phyloP scores from a whole-genome alignment of 2,797 vertebrate genomes.

The Austrolebias charrua region DNA sequence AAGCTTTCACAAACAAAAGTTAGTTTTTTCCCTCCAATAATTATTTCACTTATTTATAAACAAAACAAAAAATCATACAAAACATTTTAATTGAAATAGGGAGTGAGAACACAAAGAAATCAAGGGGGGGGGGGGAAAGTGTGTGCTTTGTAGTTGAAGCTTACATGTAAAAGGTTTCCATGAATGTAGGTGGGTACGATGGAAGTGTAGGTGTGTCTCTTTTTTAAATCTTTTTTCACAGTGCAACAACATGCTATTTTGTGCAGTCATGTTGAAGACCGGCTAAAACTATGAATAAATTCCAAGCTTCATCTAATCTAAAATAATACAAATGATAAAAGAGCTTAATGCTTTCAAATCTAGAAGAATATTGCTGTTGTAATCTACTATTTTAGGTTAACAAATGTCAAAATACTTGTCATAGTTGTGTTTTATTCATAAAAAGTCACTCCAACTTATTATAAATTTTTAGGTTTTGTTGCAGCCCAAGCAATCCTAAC shows the following conservation, averaged over 20 bases:
- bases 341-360: neutral
- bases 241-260: neutral
- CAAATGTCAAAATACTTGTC: neutral
- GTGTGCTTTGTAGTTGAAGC: too few relatives aligned
- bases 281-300: neutral
- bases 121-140: too few relatives aligned
- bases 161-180: too few relatives aligned
- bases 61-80: too few relatives aligned
- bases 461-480: neutral
- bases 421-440: neutral
- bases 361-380: neutral
- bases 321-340: neutral
- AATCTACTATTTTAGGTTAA: neutral
- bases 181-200: neutral
- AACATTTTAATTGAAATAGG: too few relatives aligned
- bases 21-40: too few relatives aligned
- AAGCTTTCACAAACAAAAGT: too few relatives aligned
- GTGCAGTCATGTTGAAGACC: neutral
- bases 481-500: neutral
- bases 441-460: neutral
- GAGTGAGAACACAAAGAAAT: too few relatives aligned
- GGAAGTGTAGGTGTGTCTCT: neutral
- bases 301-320: neutral
- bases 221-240: neutral
- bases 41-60: too few relatives aligned